phyloP scores from a whole-genome alignment of 2,888 invertebrate species.

The Ramazzottius varieornatus region DNA sequence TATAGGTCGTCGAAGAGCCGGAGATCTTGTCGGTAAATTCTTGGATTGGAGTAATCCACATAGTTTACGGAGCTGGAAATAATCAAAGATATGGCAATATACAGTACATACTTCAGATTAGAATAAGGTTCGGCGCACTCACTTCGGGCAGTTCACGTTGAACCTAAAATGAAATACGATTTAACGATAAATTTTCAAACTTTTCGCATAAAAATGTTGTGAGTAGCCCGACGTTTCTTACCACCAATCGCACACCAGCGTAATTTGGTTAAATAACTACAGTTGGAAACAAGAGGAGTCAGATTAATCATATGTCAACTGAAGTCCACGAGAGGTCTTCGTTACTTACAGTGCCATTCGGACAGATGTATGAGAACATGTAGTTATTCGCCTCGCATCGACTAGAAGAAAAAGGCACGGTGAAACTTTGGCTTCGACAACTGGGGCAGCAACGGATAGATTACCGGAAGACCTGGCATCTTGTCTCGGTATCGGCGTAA shows the following conservation, averaged over 20 bases:
- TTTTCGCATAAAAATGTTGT: too few relatives aligned
- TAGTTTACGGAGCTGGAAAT: background rate
- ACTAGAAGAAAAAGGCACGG: background rate
- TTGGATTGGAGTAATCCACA: constrained; percentile 1
- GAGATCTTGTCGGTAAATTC: background rate
- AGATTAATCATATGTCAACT: too few relatives aligned
- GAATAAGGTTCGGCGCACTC: background rate
- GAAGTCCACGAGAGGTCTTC: too few relatives aligned
- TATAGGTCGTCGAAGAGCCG: background rate
- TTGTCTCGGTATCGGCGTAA: background rate
- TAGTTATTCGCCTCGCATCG: constrained; percentile 3
- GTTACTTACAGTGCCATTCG: background rate
- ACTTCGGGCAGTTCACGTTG: constrained; percentile 3
- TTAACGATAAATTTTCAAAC: too few relatives aligned
- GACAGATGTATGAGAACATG: constrained; percentile 2
- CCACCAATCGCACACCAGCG: background rate
- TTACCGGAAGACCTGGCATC: background rate
- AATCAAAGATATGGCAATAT: background rate
- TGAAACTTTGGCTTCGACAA: background rate
- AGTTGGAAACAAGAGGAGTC: too few relatives aligned
- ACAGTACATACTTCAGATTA: background rate
- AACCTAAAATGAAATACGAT: too few relatives aligned
- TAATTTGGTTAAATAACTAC: background rate
- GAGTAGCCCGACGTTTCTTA: too few relatives aligned
- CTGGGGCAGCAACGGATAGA: too few relatives aligned